These are phyloP conservation scores for Brachyalestes nurse DNA, from an alignment of 2,797 vertebrate species.

Conservation along the genomic window DNA sequence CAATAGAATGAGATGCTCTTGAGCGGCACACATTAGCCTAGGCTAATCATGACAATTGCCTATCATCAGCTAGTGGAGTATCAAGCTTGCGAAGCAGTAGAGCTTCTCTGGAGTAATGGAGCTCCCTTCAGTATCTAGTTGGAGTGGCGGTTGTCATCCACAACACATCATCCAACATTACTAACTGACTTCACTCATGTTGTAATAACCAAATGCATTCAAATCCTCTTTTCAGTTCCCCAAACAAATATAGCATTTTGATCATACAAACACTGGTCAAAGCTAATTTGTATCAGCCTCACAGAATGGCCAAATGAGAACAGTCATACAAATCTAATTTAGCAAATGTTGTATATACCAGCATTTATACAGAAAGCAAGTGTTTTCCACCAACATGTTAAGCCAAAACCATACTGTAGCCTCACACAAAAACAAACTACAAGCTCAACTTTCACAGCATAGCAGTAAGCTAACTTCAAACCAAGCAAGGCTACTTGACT, in stretches of 20 bases:
- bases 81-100: no score
- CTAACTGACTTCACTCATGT: no score
- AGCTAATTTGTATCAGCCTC: neutral
- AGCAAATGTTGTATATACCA: neutral
- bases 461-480: neutral
- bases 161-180: no score
- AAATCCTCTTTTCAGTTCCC: neutral
- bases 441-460: neutral
- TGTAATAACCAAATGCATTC: no score
- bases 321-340: neutral
- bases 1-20: no score
- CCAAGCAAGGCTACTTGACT: neutral
- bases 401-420: neutral
- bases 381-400: neutral
- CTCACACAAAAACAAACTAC: neutral
- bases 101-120: no score
- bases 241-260: neutral
- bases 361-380: neutral
- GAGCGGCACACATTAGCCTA: no score
- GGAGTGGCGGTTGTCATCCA: no score
- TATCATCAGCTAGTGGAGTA: no score
- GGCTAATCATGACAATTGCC: no score
- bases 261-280: neutral
- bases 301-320: neutral
- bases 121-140: no score